A percentile compares a stretch with the other conserved stretches of the same genome.
Evolutionary conservation across 2,888 invertebrate genomes (phyloP).

Genomic region (Scaptodrosophila latifasciaeformis): DNA sequence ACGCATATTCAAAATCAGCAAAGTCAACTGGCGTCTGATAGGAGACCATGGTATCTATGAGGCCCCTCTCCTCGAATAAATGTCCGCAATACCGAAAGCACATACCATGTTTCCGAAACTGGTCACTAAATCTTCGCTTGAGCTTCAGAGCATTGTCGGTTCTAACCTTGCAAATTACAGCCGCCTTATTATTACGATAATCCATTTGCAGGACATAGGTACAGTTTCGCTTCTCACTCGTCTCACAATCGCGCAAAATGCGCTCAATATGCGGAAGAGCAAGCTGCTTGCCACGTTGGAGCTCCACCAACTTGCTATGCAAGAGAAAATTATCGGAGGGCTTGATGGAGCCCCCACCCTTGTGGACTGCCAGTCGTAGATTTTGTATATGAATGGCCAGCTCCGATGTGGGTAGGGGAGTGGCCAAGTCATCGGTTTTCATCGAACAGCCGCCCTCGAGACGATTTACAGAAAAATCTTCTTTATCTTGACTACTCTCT

Average conservation of each 20-base stretch:
- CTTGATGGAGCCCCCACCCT: constrained; percentile 43
- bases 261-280: constrained; percentile 22
- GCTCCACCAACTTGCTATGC: constrained; percentile 20
- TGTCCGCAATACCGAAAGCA: constrained; percentile 34
- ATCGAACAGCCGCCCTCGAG: too few relatives aligned
- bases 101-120: constrained; percentile 33
- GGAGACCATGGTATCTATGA: constrained; percentile 41
- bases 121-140: constrained; percentile 26
- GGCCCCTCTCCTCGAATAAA: constrained; percentile 39
- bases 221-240: neutral
- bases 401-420: neutral
- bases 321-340: constrained; percentile 30
- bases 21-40: constrained; percentile 16
- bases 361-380: constrained; percentile 35
- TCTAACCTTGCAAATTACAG: constrained; percentile 41
- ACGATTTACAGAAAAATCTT: too few relatives aligned
- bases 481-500: too few relatives aligned
- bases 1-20: constrained; percentile 22
- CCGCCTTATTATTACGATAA: constrained; percentile 24
- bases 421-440: neutral
- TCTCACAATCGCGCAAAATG: constrained; percentile 7
- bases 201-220: constrained; percentile 38
- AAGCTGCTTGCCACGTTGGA: constrained; percentile 16
- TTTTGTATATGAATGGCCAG: constrained; percentile 13
- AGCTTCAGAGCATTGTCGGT: constrained; percentile 34